Conservation (phyloP, 2,797 vertebrate species). For the Phoeniculus purpureus region DNA sequence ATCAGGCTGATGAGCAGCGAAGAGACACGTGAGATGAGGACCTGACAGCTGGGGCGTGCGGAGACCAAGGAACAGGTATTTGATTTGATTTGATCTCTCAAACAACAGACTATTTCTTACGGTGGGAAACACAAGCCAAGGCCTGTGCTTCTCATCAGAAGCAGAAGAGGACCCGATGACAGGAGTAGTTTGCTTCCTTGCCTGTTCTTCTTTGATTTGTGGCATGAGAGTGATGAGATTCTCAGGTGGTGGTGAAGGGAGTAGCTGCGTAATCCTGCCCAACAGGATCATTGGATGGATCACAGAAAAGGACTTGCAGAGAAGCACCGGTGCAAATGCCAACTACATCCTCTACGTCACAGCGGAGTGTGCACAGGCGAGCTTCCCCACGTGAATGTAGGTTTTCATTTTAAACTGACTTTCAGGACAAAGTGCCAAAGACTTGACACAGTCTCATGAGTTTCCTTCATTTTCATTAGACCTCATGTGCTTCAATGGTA, state of each 20-base stretch:
- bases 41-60: neutral
- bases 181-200: neutral
- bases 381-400: neutral
- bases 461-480: neutral
- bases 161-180: neutral
- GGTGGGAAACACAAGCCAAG: neutral
- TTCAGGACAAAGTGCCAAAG: neutral
- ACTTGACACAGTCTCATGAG: neutral
- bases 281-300: neutral
- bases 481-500: neutral
- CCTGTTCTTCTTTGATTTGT: slow-evolving; percentile 21
- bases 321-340: neutral
- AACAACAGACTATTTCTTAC: neutral
- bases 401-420: neutral
- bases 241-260: neutral
- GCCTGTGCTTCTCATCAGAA: neutral
- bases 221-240: slow-evolving; percentile 31
- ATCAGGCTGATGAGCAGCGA: neutral
- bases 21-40: neutral
- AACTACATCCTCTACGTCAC: neutral
- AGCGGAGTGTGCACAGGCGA: neutral
- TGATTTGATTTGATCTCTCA: neutral
- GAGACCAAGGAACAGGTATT: neutral
- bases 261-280: neutral
- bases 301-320: neutral